Evolutionary conservation across 92 coral and sea anemone genomes (phyloP), one percentile per base, ranked within the genome.

Genomic region (Micromussa lordhowensis): DNA sequence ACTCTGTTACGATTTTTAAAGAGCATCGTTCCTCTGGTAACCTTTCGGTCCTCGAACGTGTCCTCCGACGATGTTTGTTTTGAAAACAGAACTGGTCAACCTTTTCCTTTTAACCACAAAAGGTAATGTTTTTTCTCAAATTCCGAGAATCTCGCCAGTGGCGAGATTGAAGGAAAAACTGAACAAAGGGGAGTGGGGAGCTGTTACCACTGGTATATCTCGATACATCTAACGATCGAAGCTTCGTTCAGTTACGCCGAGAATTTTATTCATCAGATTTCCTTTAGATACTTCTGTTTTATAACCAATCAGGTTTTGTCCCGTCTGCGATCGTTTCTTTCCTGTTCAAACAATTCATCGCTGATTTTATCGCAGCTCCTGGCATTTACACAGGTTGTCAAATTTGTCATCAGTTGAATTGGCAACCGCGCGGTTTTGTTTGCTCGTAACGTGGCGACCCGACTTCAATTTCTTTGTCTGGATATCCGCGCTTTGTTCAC

Each of bases 91-190:
- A 44, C n/a, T 38, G 4, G 26, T 16, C 40, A 44, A 66, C 71
- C 9, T 66, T 66, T 35, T 68, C 58, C 13, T 64, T 81, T 29
- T 81, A n/a, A 64, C 75, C 85, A 38, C 85, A 64, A 40, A 81
- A 81, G 75, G 85, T 38, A 64, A 82, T 49, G 51, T 51, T 82
- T 49, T 6, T 15, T 35, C 71, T 22, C 68, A 19, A 51, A 59
- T 30, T 34, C 83, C 69, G 59, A 61, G 63, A 83, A 69, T 68
- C 28, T 19, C n/a, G 75, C 30, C 28, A 58, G 57, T 21, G 24
- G 17, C 36, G 3, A 40, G 59, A 54, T 61, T 70, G 9, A 69
- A 82, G 29, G 16, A 18, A 15, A 12, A 1, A 9, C 75, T 70
- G n/a, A n/a, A n/a, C n/a, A n/a, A n/a, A 8, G 51, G 51, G 51